Evolutionary conservation across 2,113 vertebrate species (phyloP).

Genomic region (Microtus montanus): DNA sequence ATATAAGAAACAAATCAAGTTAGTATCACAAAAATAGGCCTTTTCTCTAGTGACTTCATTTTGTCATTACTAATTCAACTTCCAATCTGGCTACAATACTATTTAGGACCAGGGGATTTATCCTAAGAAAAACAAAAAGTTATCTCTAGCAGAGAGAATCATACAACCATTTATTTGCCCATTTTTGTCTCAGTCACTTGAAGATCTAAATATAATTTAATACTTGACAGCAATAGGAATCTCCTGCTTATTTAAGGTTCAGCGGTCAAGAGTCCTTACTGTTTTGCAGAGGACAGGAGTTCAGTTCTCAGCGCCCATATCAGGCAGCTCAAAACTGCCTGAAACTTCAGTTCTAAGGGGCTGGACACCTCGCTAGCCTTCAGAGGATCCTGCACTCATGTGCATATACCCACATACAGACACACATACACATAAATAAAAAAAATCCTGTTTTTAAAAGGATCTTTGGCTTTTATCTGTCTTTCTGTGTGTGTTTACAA

Average conservation of each 20-base stretch:
- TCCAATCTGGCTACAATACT: background rate
- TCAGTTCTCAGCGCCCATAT: background rate
- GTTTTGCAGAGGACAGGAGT: background rate
- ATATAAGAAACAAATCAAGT: background rate
- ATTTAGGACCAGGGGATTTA: background rate
- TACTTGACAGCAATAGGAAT: background rate
- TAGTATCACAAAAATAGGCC: constrained; percentile 37
- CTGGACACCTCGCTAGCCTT: background rate
- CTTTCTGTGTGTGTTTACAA: background rate
- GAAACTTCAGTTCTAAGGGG: background rate
- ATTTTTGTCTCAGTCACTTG: background rate
- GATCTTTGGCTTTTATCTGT: background rate
- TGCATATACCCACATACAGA: background rate
- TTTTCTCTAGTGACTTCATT: constrained; percentile 17
- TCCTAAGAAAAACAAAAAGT: background rate
- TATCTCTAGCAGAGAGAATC: constrained; percentile 4
- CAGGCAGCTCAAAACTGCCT: background rate
- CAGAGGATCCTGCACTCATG: background rate
- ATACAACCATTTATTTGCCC: background rate
- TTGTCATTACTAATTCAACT: constrained; percentile 20
- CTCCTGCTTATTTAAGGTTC: background rate
- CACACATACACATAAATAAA: background rate
- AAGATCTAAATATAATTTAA: constrained; percentile 20
- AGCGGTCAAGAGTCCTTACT: background rate
- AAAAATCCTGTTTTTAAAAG: background rate